These are phyloP conservation scores for Pecten maximus DNA, from an alignment of 2,888 invertebrate genomes.

Conservation along the genomic window DNA sequence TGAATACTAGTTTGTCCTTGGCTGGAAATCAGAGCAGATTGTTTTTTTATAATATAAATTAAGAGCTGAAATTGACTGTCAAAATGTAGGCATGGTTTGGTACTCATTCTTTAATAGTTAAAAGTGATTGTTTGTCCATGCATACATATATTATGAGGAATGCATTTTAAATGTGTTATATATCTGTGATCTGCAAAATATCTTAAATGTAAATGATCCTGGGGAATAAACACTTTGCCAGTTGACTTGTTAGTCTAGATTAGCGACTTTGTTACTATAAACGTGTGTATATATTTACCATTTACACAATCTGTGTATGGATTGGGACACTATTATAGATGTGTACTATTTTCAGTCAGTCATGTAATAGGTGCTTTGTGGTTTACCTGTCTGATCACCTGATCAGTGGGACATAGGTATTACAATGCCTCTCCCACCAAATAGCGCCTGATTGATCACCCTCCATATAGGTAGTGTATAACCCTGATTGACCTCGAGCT, in stretches of 20 bases:
- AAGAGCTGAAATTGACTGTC: not conserved
- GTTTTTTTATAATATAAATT: not conserved
- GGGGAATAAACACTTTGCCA: not conserved
- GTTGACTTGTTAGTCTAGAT: not conserved
- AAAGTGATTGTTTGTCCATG: not conserved
- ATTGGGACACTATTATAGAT: not conserved
- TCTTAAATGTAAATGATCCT: not conserved
- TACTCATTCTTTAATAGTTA: not conserved
- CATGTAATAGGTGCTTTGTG: constrained; percentile 25
- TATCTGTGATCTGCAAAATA: not conserved
- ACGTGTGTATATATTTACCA: constrained; percentile 11
- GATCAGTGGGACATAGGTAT: constrained; percentile 13
- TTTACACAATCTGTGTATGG: not conserved
- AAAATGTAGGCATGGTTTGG: not conserved
- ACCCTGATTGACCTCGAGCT: constrained; percentile 20
- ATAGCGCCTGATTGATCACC: not conserved
- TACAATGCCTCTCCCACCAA: constrained; percentile 14
- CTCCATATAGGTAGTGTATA: not conserved
- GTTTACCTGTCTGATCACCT: not conserved
- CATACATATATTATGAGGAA: not conserved
- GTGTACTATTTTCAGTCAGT: constrained; percentile 20
- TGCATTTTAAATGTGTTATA: not conserved
- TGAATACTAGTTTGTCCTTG: not conserved
- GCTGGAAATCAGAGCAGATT: not conserved
- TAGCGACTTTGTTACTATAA: not conserved